Evolutionary conservation across 2,113 vertebrate genomes (phyloP), one percentile per base, ranked within the genome.

Genomic region (Circaetus cinerascens): DNA sequence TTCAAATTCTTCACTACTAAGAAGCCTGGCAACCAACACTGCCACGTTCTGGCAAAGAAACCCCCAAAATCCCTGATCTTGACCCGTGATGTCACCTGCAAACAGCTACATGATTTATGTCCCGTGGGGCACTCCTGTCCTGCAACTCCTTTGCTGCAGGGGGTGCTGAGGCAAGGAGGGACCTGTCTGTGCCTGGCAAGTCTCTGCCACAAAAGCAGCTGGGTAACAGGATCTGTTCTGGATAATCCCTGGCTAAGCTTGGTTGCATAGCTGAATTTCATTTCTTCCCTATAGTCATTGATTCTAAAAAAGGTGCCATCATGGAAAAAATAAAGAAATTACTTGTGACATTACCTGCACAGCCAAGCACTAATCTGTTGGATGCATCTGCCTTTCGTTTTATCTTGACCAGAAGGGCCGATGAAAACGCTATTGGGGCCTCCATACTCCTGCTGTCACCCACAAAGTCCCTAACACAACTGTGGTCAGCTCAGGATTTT

Each of bases 21-120:
- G 57, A 82, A 97, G 57, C 89, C 63, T 94, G 73, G 84, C 90
- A 96, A 95, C 76, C 88, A 87, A 84, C 69, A 62, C 91, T 78
- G 62, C 80, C 72, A 43, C 93, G 72, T 86, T 71, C 86, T 66
- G 92, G 80, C 85, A 95, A 45, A 64, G 71, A 73, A 92, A 76
- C 48, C 53, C 94, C 64, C 48, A 85, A 89, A 88, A 38, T 38
- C 68, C 55, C 89, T 8, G 32, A 68, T 72, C 55, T 81, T 75
- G 34, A 81, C 64, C 76, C 26, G 0, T 57, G 69, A 89, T 32
- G 66, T 86, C 76, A 92, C 41, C 57, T 81, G 60, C 79, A 75
- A 69, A 78, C 68, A 93, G 86, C 3, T 3, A 56, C 0, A 1
- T 18, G 75, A 95, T 79, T 86, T 74, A 67, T 5, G 56, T 59